These are phyloP conservation scores for Leucophenga varia DNA, from an alignment of 1,140 invertebrate genomes.

Conservation along the genomic window DNA sequence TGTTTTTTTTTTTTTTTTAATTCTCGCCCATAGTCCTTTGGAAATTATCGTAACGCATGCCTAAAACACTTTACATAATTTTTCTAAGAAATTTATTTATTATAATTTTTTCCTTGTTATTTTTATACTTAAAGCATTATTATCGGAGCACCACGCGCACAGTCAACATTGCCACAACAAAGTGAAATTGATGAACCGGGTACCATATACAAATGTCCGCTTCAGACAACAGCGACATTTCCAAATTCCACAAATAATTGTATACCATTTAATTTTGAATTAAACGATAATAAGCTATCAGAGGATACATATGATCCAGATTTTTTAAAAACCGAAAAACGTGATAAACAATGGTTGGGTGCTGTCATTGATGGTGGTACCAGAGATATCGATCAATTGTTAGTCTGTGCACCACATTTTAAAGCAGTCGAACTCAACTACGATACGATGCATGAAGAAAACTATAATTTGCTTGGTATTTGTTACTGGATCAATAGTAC, in stretches of 20 bases:
- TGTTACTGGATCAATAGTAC: slow-evolving; percentile 56
- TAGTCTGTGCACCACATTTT: slow-evolving; percentile 49
- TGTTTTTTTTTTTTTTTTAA: no score
- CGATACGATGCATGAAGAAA: slow-evolving; percentile 56
- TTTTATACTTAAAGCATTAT: slow-evolving; percentile 42
- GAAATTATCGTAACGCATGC: no score
- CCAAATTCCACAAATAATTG: no score
- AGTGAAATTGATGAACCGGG: slow-evolving; percentile 47
- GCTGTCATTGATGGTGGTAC: slow-evolving; percentile 50
- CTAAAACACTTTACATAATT: no score
- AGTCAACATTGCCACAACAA: slow-evolving; percentile 45
- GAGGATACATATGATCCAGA: slow-evolving; percentile 42
- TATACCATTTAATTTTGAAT: slow-evolving; percentile 42
- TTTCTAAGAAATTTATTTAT: no score
- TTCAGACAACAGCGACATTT: slow-evolving; percentile 16
- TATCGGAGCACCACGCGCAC: slow-evolving; percentile 49
- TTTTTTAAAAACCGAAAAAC: slow-evolving; percentile 25
- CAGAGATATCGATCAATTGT: slow-evolving; percentile 38
- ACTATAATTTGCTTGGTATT: slow-evolving; percentile 55
- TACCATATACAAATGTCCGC: slow-evolving; percentile 43
- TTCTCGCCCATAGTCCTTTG: no score
- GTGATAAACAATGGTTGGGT: slow-evolving; percentile 49
- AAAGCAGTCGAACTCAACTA: slow-evolving; percentile 30
- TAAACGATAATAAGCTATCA: slow-evolving; percentile 24
- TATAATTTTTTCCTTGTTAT: no score